These are phyloP conservation scores for Microplitis mediator DNA, from an alignment of 1,140 invertebrate species.

Conservation along the genomic window DNA sequence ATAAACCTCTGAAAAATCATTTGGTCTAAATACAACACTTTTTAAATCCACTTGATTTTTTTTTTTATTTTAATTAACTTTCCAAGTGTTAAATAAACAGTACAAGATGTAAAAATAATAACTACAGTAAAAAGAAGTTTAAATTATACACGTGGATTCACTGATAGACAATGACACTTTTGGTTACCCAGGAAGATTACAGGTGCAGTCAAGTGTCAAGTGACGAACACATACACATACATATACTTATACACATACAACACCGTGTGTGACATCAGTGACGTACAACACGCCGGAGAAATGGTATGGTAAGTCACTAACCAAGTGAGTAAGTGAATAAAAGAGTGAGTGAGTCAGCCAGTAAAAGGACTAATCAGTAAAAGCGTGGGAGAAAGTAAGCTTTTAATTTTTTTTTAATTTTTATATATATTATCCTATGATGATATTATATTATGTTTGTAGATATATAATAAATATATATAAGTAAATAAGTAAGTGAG, in stretches of 20 bases:
- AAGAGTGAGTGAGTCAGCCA: neutral
- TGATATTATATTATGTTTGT: too few species aligned
- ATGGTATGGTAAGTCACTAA: neutral
- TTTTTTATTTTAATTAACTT: too few species aligned
- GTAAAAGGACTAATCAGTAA: too few species aligned
- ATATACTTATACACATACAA: neutral
- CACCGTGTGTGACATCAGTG: conserved; percentile 1
- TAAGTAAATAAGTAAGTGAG: neutral
- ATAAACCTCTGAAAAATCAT: too few species aligned
- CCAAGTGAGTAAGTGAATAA: neutral
- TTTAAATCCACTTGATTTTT: too few species aligned
- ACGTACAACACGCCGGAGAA: neutral
- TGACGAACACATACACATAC: neutral
- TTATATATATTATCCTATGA: too few species aligned
- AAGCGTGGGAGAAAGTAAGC: too few species aligned
- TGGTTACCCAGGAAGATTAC: neutral
- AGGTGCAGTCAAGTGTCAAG: conserved; percentile 7
- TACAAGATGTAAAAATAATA: too few species aligned
- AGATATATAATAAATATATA: neutral
- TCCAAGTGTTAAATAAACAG: too few species aligned
- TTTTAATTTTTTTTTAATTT: too few species aligned
- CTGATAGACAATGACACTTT: neutral
- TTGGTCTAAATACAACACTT: too few species aligned
- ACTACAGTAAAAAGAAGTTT: too few species aligned
- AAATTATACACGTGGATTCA: conserved; percentile 3